phyloP scores from a whole-genome alignment of 2,797 vertebrate genomes.

The Fringilla coelebs region DNA sequence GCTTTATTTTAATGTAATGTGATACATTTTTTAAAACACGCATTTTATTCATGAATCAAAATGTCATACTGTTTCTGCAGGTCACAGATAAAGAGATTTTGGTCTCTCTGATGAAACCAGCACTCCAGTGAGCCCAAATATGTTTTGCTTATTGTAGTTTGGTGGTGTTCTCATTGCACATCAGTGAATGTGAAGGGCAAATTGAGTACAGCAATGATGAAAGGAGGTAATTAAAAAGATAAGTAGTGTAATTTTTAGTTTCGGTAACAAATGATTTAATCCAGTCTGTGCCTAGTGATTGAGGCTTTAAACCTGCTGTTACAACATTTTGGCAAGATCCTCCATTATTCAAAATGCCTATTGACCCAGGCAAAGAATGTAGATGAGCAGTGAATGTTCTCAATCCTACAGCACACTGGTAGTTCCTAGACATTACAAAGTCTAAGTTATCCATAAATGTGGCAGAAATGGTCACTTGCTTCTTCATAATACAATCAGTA shows the following conservation, averaged over 20 bases:
- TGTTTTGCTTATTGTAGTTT: background rate
- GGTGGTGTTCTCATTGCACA: background rate
- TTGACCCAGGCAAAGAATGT: background rate
- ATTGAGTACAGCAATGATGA: background rate
- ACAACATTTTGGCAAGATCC: background rate
- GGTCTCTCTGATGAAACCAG: background rate
- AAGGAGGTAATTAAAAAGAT: background rate
- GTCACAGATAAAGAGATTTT: background rate
- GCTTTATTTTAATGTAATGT: background rate
- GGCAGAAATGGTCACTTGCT: background rate
- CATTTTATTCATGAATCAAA: background rate
- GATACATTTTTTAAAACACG: background rate
- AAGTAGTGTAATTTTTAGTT: background rate
- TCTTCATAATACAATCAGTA: fast-evolving
- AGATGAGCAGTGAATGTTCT: background rate
- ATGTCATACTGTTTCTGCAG: background rate
- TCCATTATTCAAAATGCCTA: background rate
- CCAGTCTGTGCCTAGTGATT: background rate
- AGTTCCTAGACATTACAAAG: background rate
- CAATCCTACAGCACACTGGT: background rate
- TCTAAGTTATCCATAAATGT: background rate
- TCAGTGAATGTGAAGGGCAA: background rate
- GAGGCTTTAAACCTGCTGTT: background rate
- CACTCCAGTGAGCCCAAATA: background rate
- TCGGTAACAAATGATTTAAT: background rate